These are phyloP conservation scores for Drosophila percnosoma DNA, from an alignment of 2,888 invertebrate genomes.

Conservation along the genomic window DNA sequence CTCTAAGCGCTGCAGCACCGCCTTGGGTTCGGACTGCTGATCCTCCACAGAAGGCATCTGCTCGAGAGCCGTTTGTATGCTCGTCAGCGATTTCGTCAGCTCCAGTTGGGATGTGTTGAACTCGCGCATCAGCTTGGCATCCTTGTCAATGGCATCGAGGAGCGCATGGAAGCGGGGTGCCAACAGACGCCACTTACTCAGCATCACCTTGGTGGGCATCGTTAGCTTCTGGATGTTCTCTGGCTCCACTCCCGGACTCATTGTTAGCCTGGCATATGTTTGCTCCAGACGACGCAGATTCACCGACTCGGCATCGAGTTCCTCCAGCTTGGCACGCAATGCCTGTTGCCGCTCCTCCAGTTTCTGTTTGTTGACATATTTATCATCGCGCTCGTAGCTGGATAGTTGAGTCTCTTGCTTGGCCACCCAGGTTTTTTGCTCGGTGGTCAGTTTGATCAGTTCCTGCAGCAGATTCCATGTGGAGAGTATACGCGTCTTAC, in stretches of 20 bases:
- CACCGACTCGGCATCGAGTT: constrained; percentile 86
- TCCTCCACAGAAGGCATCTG: constrained; percentile 88
- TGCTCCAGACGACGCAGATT: constrained; percentile 89
- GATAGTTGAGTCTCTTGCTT: constrained; percentile 88
- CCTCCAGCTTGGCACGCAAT: constrained; percentile 86
- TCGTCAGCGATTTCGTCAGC: constrained; percentile 89
- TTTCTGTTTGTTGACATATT: constrained; percentile 86
- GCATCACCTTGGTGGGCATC: constrained; percentile 86
- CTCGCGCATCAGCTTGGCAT: constrained; percentile 88
- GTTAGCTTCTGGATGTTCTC: constrained; percentile 89
- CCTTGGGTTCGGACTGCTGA: constrained; percentile 71
- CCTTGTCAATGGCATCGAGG: constrained; percentile 86
- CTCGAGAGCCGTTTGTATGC: constrained; percentile 90
- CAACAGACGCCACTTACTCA: constrained; percentile 89
- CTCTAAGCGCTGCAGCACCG: constrained; percentile 78
- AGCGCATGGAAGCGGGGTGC: constrained; percentile 87
- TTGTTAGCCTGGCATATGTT: constrained; percentile 89
- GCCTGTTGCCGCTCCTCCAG: constrained; percentile 87
- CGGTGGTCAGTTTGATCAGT: constrained; percentile 86
- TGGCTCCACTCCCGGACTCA: constrained; percentile 89
- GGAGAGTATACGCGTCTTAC: constrained; percentile 88
- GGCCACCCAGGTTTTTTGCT: constrained; percentile 88
- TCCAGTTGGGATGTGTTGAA: constrained; percentile 90
- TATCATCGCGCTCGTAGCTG: constrained; percentile 87
- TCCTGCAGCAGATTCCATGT: constrained; percentile 88